Evolutionary conservation across 2,797 vertebrate genomes (phyloP).

Genomic region (Melanotaenia nigrans): DNA sequence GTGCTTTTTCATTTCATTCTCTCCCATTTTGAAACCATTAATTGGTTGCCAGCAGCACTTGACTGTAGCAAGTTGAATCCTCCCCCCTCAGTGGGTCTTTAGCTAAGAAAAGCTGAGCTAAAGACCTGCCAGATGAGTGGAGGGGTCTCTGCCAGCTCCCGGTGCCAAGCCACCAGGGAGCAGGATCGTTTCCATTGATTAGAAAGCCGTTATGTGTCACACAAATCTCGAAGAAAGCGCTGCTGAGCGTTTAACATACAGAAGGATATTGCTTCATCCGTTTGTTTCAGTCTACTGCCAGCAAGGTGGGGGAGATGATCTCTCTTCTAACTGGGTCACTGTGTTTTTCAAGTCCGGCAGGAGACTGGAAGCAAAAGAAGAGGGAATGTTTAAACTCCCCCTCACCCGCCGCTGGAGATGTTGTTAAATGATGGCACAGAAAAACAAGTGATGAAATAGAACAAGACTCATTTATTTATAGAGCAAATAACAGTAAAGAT

Average conservation of each 20-base stretch:
- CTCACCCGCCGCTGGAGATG: slow-evolving; percentile 53
- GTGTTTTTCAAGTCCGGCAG: slow-evolving; percentile 65
- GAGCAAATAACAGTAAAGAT: slow-evolving; percentile 19
- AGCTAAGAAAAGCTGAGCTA: slow-evolving; percentile 51
- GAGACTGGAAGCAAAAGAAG: slow-evolving; percentile 50
- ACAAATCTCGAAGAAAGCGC: slow-evolving; percentile 46
- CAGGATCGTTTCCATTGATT: slow-evolving; percentile 69
- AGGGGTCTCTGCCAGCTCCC: slow-evolving; percentile 61
- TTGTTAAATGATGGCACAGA: slow-evolving; percentile 34
- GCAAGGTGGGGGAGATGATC: slow-evolving; percentile 43
- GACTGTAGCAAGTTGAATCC: slow-evolving; percentile 77
- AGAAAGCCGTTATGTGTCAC: slow-evolving; percentile 69
- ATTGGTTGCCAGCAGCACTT: slow-evolving; percentile 80
- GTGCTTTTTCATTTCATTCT: slow-evolving; percentile 59
- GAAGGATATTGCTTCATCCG: slow-evolving; percentile 49
- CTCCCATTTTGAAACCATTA: slow-evolving; percentile 63
- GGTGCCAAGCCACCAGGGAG: slow-evolving; percentile 64
- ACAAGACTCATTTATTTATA: slow-evolving; percentile 31
- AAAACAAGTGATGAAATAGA: slow-evolving; percentile 33
- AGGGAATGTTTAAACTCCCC: slow-evolving; percentile 50
- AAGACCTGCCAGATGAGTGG: slow-evolving; percentile 58
- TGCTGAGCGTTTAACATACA: slow-evolving; percentile 9
- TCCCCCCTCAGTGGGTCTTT: slow-evolving; percentile 58
- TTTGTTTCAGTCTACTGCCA: slow-evolving; percentile 43
- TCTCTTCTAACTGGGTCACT: slow-evolving; percentile 67